Conservation (phyloP, 2,113 vertebrate species). For the Rousettus leschenaultii region DNA sequence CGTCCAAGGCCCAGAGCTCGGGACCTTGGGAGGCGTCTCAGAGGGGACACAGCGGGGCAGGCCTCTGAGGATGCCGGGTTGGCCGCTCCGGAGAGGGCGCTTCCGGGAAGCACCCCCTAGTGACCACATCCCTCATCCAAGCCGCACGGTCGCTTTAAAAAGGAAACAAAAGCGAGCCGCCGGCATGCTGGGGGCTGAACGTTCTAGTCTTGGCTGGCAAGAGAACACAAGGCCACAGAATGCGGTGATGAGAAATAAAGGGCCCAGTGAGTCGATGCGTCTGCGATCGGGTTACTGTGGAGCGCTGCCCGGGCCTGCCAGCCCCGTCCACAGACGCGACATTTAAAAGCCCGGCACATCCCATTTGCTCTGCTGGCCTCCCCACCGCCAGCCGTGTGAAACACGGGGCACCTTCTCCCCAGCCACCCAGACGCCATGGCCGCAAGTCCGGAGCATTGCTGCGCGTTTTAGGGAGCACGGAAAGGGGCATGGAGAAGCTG, state of each 20-base stretch:
- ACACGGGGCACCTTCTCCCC: neutral
- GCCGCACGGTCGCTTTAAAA: neutral
- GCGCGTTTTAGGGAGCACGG: rapidly evolving
- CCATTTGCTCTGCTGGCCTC: neutral
- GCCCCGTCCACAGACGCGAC: neutral
- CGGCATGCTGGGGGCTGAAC: neutral
- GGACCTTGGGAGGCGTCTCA: neutral
- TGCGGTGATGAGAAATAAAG: neutral
- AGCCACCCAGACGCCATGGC: neutral
- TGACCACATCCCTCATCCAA: neutral
- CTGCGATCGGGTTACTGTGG: constrained; percentile 52
- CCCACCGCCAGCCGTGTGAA: neutral
- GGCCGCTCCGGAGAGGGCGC: neutral
- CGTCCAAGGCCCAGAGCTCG: neutral
- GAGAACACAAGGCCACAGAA: constrained; percentile 34
- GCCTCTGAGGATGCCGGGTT: neutral
- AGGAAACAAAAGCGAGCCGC: neutral
- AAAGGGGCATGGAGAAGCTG: neutral
- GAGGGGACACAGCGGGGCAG: rapidly evolving
- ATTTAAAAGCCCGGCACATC: constrained; percentile 3
- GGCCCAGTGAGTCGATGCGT: neutral
- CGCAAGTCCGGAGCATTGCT: rapidly evolving
- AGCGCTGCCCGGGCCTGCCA: neutral
- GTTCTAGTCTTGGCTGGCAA: constrained; percentile 25
- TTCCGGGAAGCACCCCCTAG: neutral